Base-by-base conservation (phyloP, 2,888 invertebrate species). In the Pyrocoelia pectoralis region DNA sequence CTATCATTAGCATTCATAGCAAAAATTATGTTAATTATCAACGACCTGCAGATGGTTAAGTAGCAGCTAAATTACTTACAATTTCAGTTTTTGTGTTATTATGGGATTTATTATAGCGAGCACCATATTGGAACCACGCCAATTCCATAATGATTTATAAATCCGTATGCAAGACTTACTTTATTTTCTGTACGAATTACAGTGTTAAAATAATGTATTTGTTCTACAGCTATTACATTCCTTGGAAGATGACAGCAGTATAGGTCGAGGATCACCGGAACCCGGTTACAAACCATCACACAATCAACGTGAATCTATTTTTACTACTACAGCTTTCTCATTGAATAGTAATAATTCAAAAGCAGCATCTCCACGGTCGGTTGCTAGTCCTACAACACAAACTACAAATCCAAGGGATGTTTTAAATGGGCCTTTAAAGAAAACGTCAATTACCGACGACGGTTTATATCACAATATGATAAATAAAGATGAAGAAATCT, bases 211-310 rank as follows among this genome's bases (percentile, higher is more conserved):
- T 3, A 33, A 4, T 33, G 2, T 33, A n/a, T 48, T 41, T 74
- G 74, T 8, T 43, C 14, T 15, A 8, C 79, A 93, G 90, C 81
- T 93, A 24, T 81, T 93, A 59, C 89, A 93, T 77, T 91, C 92
- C 0, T 84, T 92, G 64, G 92, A 90, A 70, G 93, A 93, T 71
- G 89, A 92, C 56, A 86, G 86, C 65, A 85, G 85, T 71, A 79
- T 80, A 38, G 81, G 79, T 5, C 72, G 78, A 15, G 73, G 74
- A 9, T 78, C 79, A 2, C 80, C 77, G 0, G 73, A 70, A 15
- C 64, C 58, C 46, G 15, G 28, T 18, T 46, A 9, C 24, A 61
- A 50, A 13, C 48, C 33, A 10, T 24, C 55, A 5, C 52, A 54
- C 13, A 56, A 29, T 51, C 19, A 43, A 29, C 33, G 46, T 28